Evolutionary conservation across 1,140 invertebrate species (phyloP).

Genomic region (Trissolcus basalis): DNA sequence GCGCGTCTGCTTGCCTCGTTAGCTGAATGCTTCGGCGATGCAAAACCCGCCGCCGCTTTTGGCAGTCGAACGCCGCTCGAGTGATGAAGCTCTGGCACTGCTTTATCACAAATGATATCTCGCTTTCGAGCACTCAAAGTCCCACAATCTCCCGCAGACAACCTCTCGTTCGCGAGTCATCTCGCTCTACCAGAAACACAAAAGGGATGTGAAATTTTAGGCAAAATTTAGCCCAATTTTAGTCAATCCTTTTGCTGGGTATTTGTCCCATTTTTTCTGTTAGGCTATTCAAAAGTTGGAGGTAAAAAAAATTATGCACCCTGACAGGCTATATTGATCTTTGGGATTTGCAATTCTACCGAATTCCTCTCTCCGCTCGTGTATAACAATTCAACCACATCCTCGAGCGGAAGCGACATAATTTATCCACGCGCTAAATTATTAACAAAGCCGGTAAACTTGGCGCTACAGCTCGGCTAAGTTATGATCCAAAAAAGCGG

Average conservation of each 20-base stretch:
- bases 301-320: not conserved
- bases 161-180: slow-evolving; percentile 3
- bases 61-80: slow-evolving; percentile 12
- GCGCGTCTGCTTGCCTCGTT: slow-evolving; percentile 33
- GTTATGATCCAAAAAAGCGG: slow-evolving; percentile 25
- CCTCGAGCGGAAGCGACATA: not conserved
- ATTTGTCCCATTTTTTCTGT: not conserved
- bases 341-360: not conserved
- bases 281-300: not conserved
- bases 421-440: not conserved
- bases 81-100: slow-evolving; percentile 23
- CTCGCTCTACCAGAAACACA: slow-evolving; percentile 19
- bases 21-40: slow-evolving; percentile 22
- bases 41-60: slow-evolving; percentile 29
- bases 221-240: too few relatives aligned
- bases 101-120: slow-evolving; percentile 32
- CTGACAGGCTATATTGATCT: not conserved
- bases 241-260: too few relatives aligned
- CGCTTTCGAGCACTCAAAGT: slow-evolving; percentile 11
- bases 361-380: not conserved
- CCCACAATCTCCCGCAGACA: slow-evolving; percentile 14
- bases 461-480: slow-evolving; percentile 3
- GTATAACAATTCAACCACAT: not conserved
- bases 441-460: slow-evolving; percentile 1
- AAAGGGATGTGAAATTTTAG: too few relatives aligned